Evolutionary conservation across 2,113 vertebrate genomes (phyloP).

Genomic region (Desmodus rotundus): DNA sequence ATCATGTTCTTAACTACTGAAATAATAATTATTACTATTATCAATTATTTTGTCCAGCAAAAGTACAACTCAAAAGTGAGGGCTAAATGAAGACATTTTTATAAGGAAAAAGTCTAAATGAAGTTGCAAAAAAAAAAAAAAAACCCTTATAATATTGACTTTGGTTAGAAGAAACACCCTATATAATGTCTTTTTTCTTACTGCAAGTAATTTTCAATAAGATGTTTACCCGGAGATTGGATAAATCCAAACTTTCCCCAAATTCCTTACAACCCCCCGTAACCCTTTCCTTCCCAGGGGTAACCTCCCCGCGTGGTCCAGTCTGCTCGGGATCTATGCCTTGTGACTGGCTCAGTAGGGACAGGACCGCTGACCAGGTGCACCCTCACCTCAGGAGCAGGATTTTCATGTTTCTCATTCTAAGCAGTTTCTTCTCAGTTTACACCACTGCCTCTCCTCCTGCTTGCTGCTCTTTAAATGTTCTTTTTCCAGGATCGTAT

Average conservation of each 20-base stretch:
- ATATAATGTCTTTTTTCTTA: not conserved
- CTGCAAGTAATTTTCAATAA: not conserved
- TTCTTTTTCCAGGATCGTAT: not conserved
- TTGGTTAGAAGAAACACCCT: not conserved
- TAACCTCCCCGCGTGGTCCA: not conserved
- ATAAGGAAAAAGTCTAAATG: not conserved
- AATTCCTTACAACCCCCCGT: not conserved
- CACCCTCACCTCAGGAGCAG: not conserved
- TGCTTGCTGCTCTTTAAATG: not conserved
- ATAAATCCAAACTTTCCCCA: not conserved
- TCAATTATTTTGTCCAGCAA: not conserved
- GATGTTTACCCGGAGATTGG: not conserved
- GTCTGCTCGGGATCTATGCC: not conserved
- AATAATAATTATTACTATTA: not conserved
- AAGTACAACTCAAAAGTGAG: not conserved
- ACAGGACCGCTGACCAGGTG: not conserved
- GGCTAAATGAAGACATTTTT: not conserved
- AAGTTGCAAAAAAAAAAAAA: not conserved
- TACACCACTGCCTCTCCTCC: not conserved
- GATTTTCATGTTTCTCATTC: not conserved
- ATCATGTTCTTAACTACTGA: not conserved
- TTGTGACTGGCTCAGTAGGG: not conserved
- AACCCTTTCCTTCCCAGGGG: not conserved
- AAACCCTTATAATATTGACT: not conserved
- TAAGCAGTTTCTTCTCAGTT: not conserved